Base-by-base conservation (phyloP, 92 coral and sea anemone species). In the Actinostola sp. region DNA sequence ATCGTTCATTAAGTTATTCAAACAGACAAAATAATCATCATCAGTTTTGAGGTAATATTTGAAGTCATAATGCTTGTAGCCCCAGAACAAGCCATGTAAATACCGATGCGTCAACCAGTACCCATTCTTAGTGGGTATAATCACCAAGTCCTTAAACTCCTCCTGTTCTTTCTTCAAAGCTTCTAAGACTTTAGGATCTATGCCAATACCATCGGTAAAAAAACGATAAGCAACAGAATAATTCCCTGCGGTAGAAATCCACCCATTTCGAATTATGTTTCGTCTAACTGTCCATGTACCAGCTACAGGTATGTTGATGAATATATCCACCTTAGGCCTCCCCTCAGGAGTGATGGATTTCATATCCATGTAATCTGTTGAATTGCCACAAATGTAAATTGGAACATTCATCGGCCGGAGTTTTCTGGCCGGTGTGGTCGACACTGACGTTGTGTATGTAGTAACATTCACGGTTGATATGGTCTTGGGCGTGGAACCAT, bases 21-120 rank as follows among this genome's bases (percentile, higher is more conserved):
- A 66, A 36, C 90, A 85, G 10, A 85, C 54, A 66, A 85, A 85
- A 20, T 85, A 80, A n/a, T 84, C 89, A n/a, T 84, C 89, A 54
- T 84, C 89, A 14, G 78, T 41, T n/a, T 73, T 82, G 38, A 85
- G 29, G 43, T 79, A 63, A 61, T 46, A 85, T n/a, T 53, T 44
- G 44, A 85, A 85, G 3, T 79, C 65, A 60, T 68, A 85, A 53
- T 58, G 90, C 34, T 85, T 24, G 35, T 50, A 65, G 2, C 76
- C 86, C 90, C 90, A 85, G 31, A 79, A 67, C 46, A 85, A 43
- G 9, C 76, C 66, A n/a, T 60, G 50, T 11, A 85, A 54, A 33
- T 72, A 85, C 23, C 90, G 68, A 28, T 81, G 81, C 2, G 86
- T 51, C 53, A 72, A 49, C 82, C 84, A 79, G 12, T 72, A 66